Base-by-base conservation (phyloP, 2,888 invertebrate genomes). In the Amblyteles armatorius region DNA sequence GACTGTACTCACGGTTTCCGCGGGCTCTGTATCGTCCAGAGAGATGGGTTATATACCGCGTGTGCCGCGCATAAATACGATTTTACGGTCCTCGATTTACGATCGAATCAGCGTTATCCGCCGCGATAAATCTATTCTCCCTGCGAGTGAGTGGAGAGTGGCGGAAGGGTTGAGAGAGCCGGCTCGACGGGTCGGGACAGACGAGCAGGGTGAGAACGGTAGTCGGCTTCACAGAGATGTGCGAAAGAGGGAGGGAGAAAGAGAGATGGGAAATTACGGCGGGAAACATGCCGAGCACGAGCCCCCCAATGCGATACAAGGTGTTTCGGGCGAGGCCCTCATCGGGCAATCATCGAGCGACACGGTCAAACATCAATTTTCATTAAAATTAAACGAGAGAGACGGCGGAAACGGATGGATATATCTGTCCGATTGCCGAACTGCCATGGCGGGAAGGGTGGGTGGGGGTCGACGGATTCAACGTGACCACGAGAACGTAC, bases 81-180 rank as follows among this genome's bases (percentile, higher is more conserved):
- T 87, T 88, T 86, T 85, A 84, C 84, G 83, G 82, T 82, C 36
- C 74, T 60, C 82, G 85, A 86, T 86, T 87, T 87, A 86, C 83
- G 85, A 86, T 86, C 83, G 83, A 87, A 88, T 88, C 86, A 84
- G 86, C 86, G 87, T 86, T 87, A 86, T 87, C 85, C 87, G 73
- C 82, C 82, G 67, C 86, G 87, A 88, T 88, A 87, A 88, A 86
- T 88, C 86, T 79, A 86, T 84, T 86, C 60, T 79, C 67, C 57
- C 74, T 69, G 33, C 67, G 84, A 81, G 84, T 81, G 84, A 87
- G 79, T 77, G 67, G 82, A 76, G 76, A 85, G 76, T 82, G 79
- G 82, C 82, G 72, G 74, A 82, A 79, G 81, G 73, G 78, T 84
- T 69, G 84, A 60, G 65, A 63, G 84, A 60, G 65, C 68, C 55